Percentiles rank a stretch among this genome's conserved stretches.
phyloP scores from a whole-genome alignment of 2,113 vertebrate genomes.

The Nyctibius bracteatus region DNA sequence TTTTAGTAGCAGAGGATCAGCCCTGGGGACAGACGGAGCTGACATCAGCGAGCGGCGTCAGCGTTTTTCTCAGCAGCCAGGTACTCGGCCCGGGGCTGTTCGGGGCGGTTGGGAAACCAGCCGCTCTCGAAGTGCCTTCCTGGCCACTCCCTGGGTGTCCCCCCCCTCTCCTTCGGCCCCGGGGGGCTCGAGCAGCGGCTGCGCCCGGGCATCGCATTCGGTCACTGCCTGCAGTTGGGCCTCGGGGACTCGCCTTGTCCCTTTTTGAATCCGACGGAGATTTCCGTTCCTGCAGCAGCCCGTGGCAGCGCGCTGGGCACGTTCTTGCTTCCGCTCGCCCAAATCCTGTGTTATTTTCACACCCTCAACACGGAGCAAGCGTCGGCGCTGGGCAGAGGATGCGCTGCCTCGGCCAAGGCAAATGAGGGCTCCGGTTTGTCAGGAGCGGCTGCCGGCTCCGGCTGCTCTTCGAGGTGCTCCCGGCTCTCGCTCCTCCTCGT shows the following conservation, averaged over 20 bases:
- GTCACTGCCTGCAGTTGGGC: accelerated
- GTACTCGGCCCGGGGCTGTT: neutral
- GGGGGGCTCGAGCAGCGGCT: neutral
- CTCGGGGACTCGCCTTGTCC: neutral
- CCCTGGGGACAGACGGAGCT: neutral
- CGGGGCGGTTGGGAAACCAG: neutral
- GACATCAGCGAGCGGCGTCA: neutral
- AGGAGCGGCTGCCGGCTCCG: neutral
- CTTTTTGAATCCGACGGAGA: neutral
- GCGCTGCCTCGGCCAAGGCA: accelerated
- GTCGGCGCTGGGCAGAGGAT: neutral
- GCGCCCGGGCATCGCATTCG: accelerated
- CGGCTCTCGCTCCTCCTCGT: neutral
- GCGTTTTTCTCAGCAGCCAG: neutral
- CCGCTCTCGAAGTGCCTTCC: neutral
- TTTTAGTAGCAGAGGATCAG: neutral
- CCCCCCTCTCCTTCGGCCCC: accelerated
- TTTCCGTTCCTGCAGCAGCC: accelerated
- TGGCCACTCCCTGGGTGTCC: neutral
- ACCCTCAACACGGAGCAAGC: accelerated
- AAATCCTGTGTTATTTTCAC: neutral
- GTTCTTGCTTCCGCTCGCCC: neutral
- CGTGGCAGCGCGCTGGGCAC: neutral
- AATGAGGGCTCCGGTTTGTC: accelerated
- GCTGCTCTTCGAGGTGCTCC: neutral